Evolutionary conservation across 2,888 invertebrate species (phyloP).

Genomic region (Ferdinandea cuprea): DNA sequence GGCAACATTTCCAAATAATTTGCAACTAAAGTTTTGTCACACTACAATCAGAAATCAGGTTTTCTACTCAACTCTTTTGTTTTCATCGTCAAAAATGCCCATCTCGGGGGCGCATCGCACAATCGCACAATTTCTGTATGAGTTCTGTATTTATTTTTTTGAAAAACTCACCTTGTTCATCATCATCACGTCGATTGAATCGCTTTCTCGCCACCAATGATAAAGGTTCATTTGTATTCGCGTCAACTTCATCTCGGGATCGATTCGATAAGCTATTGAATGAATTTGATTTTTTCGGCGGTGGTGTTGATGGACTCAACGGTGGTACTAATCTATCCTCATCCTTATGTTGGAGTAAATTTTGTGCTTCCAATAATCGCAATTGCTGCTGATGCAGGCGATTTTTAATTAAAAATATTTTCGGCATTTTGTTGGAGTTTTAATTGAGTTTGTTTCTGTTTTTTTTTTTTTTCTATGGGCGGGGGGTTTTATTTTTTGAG

Average conservation of each 20-base stretch:
- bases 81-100: conserved; percentile 6
- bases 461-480: conserved; percentile 33
- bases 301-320: conserved; percentile 84
- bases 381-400: conserved; percentile 95
- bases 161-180: conserved; percentile 79
- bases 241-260: conserved; percentile 57
- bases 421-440: conserved; percentile 87
- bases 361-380: conserved; percentile 91
- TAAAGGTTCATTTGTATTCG: conserved; percentile 84
- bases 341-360: conserved; percentile 88
- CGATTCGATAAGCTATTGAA: conserved; percentile 61
- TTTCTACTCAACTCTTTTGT: conserved; percentile 63
- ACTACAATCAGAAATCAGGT: conserved; percentile 39
- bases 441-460: conserved; percentile 50
- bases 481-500: conserved; percentile 34
- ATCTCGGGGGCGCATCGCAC: conserved; percentile 58
- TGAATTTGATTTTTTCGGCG: conserved; percentile 61
- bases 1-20: background rate
- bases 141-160: conserved; percentile 53
- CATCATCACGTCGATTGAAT: conserved; percentile 81
- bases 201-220: conserved; percentile 85
- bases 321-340: conserved; percentile 86
- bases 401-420: conserved; percentile 96
- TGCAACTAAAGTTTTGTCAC: background rate
- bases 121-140: conserved; percentile 42